Evolutionary conservation across 2,888 invertebrate genomes (phyloP), one percentile per base, ranked within the genome.

Genomic region (Bombyx huttoni): DNA sequence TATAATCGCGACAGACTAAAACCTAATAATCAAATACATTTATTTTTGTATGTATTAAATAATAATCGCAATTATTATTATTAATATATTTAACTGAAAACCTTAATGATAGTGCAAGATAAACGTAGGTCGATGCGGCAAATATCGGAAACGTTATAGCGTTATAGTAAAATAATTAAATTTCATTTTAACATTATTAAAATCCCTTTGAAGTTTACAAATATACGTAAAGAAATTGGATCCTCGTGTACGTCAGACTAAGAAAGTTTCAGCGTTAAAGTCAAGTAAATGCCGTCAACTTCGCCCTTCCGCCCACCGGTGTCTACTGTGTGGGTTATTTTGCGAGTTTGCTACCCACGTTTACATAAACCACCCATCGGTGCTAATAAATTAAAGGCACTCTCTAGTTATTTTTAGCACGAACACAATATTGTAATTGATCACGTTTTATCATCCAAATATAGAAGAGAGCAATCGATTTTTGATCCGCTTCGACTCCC

Each of bases 221-320:
- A 24, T 24, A 1, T 3, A 24, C 24, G 1, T 24, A n/a, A n/a
- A n/a, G n/a, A n/a, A n/a, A n/a, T n/a, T n/a, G n/a, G n/a, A n/a
- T n/a, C 24, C 40, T 67, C 58, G 64, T 66, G 61, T 65, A 66
- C 67, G 58, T 55, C 62, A 71, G 67, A 66, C 65, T 61, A 40
- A 12, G 8, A 60, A 56, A 56, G 70, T 78, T 77, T 71, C 68
- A 76, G 61, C 68, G 61, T 67, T 65, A 71, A 56, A 64, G 67
- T 63, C 75, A 56, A 64, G 67, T 63, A 75, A 79, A 79, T 74
- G 73, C 66, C 77, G 72, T 63, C 64, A 69, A 73, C 63, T 68
- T 67, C 63, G 69, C 68, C 73, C 73, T 75, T 75, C 68, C 65
- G 40, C 40, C 40, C 40, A 40, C 40, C 40, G 63, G 72, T 66